Conservation (phyloP, 1,140 invertebrate genomes). For the Camponotus pennsylvanicus region DNA sequence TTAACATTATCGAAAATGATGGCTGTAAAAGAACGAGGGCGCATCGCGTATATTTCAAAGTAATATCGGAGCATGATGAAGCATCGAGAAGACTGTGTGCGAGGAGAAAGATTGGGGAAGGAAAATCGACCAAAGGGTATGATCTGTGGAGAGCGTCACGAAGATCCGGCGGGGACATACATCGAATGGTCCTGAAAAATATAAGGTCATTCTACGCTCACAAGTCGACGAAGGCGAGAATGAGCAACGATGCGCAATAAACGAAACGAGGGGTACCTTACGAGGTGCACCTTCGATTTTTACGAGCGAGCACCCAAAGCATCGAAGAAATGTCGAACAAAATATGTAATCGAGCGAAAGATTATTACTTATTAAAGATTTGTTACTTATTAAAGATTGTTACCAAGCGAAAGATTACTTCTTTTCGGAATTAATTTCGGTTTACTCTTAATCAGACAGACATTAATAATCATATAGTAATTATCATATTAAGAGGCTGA, state of each 20-base stretch:
- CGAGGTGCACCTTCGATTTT: constrained; percentile 31
- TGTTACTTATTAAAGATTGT: too few relatives aligned
- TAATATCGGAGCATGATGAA: neutral
- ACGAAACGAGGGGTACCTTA: constrained; percentile 39
- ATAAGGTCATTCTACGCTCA: constrained; percentile 55
- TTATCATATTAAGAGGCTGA: neutral
- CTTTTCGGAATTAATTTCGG: neutral
- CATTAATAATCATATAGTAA: neutral
- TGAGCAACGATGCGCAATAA: constrained; percentile 46
- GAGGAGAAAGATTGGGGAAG: neutral
- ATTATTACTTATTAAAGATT: too few relatives aligned
- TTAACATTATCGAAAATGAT: neutral
- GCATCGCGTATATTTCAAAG: neutral
- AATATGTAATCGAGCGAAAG: neutral
- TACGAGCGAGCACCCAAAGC: constrained; percentile 16
- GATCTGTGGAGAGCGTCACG: constrained; percentile 17
- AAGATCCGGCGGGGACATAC: neutral
- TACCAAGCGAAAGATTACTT: neutral
- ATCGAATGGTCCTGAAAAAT: constrained; percentile 21
- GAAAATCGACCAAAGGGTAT: neutral
- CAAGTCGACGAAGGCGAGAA: constrained; percentile 53
- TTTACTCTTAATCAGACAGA: neutral
- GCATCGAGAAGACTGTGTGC: neutral
- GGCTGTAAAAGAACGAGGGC: neutral
- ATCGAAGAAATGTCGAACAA: constrained; percentile 15